These are phyloP conservation scores for Amiota communis DNA, from an alignment of 2,888 invertebrate genomes.

Conservation along the genomic window DNA sequence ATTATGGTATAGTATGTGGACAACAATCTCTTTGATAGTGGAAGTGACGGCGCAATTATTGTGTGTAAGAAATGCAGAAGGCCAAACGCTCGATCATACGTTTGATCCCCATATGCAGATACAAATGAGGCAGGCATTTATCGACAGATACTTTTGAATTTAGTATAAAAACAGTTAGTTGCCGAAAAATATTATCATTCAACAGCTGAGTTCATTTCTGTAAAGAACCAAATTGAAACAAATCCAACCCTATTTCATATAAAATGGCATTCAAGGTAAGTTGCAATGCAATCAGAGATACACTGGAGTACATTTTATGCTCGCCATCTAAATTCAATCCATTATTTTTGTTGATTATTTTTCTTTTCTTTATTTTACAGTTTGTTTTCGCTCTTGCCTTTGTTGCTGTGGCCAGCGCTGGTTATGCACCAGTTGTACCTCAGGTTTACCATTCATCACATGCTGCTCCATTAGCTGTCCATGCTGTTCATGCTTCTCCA, in stretches of 20 bases:
- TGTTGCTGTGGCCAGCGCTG: slow-evolving; percentile 52
- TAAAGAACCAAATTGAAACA: slow-evolving; percentile 44
- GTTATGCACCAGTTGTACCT: slow-evolving; percentile 42
- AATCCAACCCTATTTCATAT: slow-evolving; percentile 35
- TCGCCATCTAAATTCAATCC: too few relatives aligned
- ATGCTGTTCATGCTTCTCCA: slow-evolving; percentile 52
- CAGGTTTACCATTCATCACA: slow-evolving; percentile 45
- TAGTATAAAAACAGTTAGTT: slow-evolving; percentile 56
- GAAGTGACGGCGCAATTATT: slow-evolving; percentile 63
- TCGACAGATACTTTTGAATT: slow-evolving; percentile 46
- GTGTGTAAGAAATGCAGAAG: slow-evolving; percentile 65
- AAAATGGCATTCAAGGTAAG: slow-evolving; percentile 54
- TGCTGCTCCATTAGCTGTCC: slow-evolving; percentile 44
- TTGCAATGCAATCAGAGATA: not conserved
- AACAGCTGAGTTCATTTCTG: slow-evolving; percentile 48
- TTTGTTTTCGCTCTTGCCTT: slow-evolving; percentile 38
- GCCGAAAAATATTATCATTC: slow-evolving; percentile 57
- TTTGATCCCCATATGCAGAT: slow-evolving; percentile 29
- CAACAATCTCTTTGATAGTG: slow-evolving; percentile 54
- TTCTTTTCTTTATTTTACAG: slow-evolving; percentile 15
- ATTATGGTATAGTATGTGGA: slow-evolving; percentile 17
- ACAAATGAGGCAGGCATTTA: slow-evolving; percentile 45
- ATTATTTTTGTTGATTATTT: too few relatives aligned
- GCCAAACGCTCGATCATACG: slow-evolving; percentile 45
- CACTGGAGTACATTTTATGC: too few relatives aligned